phyloP scores from a whole-genome alignment of 2,113 vertebrate genomes.

The Burhinus oedicnemus region DNA sequence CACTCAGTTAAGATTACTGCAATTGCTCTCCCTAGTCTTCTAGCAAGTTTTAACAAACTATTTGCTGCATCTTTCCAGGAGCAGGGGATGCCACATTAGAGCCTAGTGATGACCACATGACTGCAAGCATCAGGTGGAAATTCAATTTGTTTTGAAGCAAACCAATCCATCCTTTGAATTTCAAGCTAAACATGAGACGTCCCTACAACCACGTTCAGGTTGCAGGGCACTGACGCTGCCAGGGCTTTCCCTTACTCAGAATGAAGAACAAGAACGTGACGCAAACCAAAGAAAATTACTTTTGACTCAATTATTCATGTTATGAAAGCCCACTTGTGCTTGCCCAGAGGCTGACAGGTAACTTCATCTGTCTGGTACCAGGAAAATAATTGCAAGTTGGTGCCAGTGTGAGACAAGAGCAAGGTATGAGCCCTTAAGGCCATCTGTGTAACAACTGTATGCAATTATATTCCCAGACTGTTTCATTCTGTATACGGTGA shows the following conservation, averaged over 20 bases:
- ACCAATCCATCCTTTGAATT: neutral
- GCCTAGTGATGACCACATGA: neutral
- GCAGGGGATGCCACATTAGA: neutral
- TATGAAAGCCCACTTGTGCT: neutral
- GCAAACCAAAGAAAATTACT: neutral
- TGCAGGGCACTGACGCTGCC: neutral
- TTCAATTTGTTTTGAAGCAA: neutral
- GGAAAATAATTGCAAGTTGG: constrained; percentile 22
- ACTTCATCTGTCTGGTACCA: neutral
- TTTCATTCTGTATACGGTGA: neutral
- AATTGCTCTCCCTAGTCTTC: neutral
- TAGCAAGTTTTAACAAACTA: neutral
- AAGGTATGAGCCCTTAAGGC: constrained; percentile 4
- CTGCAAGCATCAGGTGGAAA: neutral
- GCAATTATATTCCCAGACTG: neutral
- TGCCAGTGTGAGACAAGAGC: constrained; percentile 10
- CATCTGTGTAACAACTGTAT: neutral
- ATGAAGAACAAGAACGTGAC: neutral
- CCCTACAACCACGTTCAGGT: neutral
- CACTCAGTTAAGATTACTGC: neutral
- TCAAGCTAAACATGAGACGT: neutral
- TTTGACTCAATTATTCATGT: constrained; percentile 9
- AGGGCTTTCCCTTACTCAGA: neutral
- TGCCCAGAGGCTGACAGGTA: constrained; percentile 22
- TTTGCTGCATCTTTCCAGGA: neutral